These are phyloP conservation scores for Eubasilissa splendida DNA, from an alignment of 2,888 invertebrate species.

Conservation along the genomic window DNA sequence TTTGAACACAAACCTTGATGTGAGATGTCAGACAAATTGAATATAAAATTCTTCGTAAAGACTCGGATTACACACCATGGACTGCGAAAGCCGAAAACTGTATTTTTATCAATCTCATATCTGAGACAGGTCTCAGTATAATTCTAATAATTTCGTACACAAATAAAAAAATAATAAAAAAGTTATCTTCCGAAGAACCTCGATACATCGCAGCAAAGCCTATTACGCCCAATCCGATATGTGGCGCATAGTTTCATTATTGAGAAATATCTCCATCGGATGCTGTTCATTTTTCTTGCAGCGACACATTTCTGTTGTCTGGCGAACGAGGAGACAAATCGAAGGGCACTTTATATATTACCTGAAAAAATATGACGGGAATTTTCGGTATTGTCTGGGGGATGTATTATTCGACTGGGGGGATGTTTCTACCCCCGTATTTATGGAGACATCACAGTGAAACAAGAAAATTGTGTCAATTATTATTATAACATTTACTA, in stretches of 20 bases:
- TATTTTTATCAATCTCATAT: no score
- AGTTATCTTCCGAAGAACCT: conserved; percentile 1
- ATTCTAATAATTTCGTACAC: no score
- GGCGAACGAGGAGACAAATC: conserved; percentile 12
- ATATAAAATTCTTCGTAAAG: no score
- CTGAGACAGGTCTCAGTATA: no score
- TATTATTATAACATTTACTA: no score
- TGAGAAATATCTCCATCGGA: conserved; percentile 33
- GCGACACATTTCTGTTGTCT: conserved; percentile 10
- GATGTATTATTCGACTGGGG: neutral
- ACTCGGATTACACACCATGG: no score
- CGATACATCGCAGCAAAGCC: neutral
- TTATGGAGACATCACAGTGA: no score
- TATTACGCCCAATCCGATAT: neutral
- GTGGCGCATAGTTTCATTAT: conserved; percentile 23
- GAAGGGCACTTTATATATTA: conserved; percentile 30
- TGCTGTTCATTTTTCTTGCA: conserved; percentile 25
- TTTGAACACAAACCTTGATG: no score
- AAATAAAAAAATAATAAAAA: no score
- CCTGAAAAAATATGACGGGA: conserved; percentile 20
- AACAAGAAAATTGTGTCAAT: no score
- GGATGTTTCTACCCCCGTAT: neutral
- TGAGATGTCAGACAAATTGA: no score
- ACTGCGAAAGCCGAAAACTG: no score
- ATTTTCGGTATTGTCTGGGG: conserved; percentile 25